Evolutionary conservation across 2,888 invertebrate genomes (phyloP).

Genomic region (Rotaria sp.): DNA sequence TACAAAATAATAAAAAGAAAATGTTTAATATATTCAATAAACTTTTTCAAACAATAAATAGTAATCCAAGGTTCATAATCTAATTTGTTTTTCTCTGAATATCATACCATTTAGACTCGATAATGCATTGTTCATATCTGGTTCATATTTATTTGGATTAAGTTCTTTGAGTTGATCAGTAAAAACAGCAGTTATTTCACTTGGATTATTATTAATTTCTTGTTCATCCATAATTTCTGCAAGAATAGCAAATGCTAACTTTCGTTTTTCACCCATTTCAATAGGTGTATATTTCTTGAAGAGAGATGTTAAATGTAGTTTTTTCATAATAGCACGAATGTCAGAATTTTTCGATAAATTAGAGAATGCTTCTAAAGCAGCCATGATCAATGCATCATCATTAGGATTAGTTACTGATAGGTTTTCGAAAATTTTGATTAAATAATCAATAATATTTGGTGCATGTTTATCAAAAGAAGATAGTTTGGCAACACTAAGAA

Average conservation of each 20-base stretch:
- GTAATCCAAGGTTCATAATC: no score
- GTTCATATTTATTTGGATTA: not conserved
- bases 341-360: not conserved
- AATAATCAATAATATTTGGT: not conserved
- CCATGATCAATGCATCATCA: no score
- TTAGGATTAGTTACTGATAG: not conserved
- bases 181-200: not conserved
- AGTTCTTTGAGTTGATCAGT: not conserved
- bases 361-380: not conserved
- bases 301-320: no score
- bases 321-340: no score
- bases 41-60: no score
- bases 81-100: no score
- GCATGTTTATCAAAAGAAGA: not conserved
- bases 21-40: no score
- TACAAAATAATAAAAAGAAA: not conserved
- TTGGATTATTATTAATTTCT: not conserved
- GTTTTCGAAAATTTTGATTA: not conserved
- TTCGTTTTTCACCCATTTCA: conserved; percentile 50
- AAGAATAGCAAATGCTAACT: conserved; percentile 44
- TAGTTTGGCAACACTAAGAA: not conserved
- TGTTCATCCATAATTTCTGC: not conserved
- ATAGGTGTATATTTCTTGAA: no score
- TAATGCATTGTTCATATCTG: not conserved
- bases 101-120: not conserved